Conservation (phyloP, 92 coral and sea anemone species). For the Paramuricea clavata region DNA sequence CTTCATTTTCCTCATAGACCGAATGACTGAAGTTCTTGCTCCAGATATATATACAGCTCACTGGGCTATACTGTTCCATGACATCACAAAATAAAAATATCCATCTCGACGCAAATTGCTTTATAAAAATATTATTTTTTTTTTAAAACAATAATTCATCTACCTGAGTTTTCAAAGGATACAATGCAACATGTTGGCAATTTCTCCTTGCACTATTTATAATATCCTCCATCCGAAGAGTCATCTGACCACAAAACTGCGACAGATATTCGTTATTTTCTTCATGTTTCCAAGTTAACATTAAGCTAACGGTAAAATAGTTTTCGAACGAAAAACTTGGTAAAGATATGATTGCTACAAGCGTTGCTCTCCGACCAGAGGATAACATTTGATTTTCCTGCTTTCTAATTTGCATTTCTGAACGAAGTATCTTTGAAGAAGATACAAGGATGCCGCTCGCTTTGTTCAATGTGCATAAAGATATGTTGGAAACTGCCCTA, state of each 20-base stretch:
- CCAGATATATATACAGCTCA: no score
- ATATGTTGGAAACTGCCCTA: not conserved
- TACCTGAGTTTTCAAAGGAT: conserved; percentile 38
- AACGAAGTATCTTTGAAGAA: not conserved
- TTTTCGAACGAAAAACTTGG: not conserved
- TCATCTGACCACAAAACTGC: conserved; percentile 27
- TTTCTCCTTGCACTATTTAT: not conserved
- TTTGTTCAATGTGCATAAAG: conserved; percentile 13
- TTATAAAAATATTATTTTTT: no score
- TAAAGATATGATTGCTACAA: not conserved
- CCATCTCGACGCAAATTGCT: no score
- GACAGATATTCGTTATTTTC: not conserved
- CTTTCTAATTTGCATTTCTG: not conserved
- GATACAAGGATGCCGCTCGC: conserved; percentile 9
- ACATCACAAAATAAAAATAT: no score
- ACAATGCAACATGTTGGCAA: conserved; percentile 37
- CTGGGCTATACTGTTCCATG: no score
- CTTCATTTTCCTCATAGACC: no score
- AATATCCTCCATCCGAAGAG: conserved; percentile 21
- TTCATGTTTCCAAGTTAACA: conserved; percentile 42
- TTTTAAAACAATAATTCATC: not conserved
- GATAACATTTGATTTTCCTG: not conserved
- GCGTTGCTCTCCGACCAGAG: conserved; percentile 32
- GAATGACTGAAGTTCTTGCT: no score
- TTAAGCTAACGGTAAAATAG: conserved; percentile 18